These are phyloP conservation scores for Zele albiditarsus DNA, from an alignment of 2,888 invertebrate species.

Conservation along the genomic window DNA sequence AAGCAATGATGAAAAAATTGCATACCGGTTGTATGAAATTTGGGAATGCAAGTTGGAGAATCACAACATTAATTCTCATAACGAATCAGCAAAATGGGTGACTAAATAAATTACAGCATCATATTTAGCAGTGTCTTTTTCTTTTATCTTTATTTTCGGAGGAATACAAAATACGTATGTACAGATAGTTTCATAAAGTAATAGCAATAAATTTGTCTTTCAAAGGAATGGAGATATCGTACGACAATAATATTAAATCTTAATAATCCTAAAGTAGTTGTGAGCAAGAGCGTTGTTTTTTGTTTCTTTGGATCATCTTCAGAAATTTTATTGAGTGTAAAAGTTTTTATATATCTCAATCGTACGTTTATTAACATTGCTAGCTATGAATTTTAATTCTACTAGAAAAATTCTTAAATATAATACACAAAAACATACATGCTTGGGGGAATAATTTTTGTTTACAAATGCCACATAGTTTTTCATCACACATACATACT, in stretches of 20 bases:
- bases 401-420: conserved; percentile 20
- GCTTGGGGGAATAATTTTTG: background rate
- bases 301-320: conserved; percentile 65
- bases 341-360: conserved; percentile 26
- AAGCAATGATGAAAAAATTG: background rate
- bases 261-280: conserved; percentile 68
- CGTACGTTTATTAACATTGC: conserved; percentile 27
- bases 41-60: too few species aligned
- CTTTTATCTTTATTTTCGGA: conserved; percentile 62
- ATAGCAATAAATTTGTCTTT: conserved; percentile 68
- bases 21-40: background rate
- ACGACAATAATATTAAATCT: conserved; percentile 68
- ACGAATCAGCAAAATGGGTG: background rate
- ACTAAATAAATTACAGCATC: background rate
- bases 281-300: conserved; percentile 66
- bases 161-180: conserved; percentile 73
- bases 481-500: background rate
- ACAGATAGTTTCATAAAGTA: conserved; percentile 71
- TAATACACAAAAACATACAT: conserved; percentile 26
- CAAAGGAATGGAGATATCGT: conserved; percentile 70
- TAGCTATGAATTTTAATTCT: conserved; percentile 15
- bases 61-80: too few species aligned
- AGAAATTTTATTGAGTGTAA: conserved; percentile 56
- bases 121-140: conserved; percentile 39
- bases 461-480: conserved; percentile 7